phyloP scores from a whole-genome alignment of 1,140 invertebrate genomes.

The Elysia chlorotica region DNA sequence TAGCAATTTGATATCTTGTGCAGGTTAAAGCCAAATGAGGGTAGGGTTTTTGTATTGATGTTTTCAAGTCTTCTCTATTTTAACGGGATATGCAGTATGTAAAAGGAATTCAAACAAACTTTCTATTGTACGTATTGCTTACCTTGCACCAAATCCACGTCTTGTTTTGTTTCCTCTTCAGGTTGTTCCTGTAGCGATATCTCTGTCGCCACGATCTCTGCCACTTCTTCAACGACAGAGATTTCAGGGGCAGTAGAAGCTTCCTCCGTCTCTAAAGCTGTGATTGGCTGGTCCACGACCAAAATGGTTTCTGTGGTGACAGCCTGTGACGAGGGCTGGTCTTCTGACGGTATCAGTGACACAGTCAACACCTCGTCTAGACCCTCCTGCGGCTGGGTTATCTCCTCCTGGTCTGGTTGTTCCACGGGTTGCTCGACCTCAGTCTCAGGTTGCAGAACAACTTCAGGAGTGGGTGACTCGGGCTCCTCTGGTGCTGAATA shows the following conservation, averaged over 20 bases:
- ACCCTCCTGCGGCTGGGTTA: constrained; percentile 11
- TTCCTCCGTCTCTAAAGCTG: constrained; percentile 56
- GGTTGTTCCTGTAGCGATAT: constrained; percentile 16
- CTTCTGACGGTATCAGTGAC: constrained; percentile 23
- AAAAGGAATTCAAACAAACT: no score
- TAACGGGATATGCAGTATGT: no score
- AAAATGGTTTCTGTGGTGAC: constrained; percentile 42
- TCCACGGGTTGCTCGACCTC: background rate
- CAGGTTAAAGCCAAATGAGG: no score
- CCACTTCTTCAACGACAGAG: constrained; percentile 11
- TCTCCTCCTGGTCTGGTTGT: background rate
- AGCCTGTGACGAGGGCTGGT: constrained; percentile 34
- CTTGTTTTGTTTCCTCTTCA: no score
- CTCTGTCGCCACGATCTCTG: constrained; percentile 11
- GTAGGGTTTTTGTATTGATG: no score
- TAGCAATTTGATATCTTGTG: no score
- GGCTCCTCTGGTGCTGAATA: constrained; percentile 36
- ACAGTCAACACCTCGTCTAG: constrained; percentile 1
- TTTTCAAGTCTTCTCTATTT: no score
- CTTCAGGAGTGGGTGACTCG: constrained; percentile 36
- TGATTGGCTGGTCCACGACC: no score
- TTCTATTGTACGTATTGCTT: no score
- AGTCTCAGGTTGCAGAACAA: background rate
- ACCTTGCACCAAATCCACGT: no score
- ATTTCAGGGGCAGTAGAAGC: constrained; percentile 37